A percentile compares a stretch with the other conserved stretches of the same genome.
Evolutionary conservation across 2,888 invertebrate genomes (phyloP).

Genomic region (Torymus auratus): DNA sequence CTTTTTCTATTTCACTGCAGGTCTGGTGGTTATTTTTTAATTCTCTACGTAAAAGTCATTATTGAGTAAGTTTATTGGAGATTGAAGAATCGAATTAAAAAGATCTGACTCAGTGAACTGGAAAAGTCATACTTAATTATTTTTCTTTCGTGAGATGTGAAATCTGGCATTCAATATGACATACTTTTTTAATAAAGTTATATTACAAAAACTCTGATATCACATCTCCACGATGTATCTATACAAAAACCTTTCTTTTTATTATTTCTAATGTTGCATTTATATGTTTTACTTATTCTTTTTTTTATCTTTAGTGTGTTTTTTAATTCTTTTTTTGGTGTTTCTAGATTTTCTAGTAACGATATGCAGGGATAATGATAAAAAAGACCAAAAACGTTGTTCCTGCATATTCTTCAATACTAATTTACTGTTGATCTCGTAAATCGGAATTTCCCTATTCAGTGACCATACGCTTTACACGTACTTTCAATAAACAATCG

Average conservation of each 20-base stretch:
- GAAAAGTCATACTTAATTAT: no score
- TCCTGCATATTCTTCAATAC: conserved; percentile 36
- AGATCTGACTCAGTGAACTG: no score
- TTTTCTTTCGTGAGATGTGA: no score
- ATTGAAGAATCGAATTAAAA: no score
- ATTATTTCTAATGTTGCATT: conserved; percentile 24
- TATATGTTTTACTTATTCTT: conserved; percentile 27
- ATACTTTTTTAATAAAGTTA: no score
- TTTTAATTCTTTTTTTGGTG: conserved; percentile 46
- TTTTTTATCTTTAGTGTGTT: conserved; percentile 38
- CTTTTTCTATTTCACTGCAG: no score
- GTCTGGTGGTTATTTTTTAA: no score
- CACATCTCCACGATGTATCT: not conserved
- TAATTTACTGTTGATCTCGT: conserved; percentile 15
- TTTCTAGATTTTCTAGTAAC: conserved; percentile 44
- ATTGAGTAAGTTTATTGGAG: no score
- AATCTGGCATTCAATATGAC: no score
- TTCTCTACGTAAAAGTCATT: no score
- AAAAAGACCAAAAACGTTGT: not conserved
- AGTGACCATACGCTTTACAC: not conserved
- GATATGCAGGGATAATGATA: conserved; percentile 24
- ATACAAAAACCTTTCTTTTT: conserved; percentile 11
- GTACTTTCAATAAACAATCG: conserved; percentile 1
- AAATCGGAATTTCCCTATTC: not conserved
- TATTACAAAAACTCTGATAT: not conserved